A percentile compares a stretch with the other conserved stretches of the same genome.
phyloP scores from a whole-genome alignment of 2,888 invertebrate genomes.

The Hofmannophila pseudospretella region DNA sequence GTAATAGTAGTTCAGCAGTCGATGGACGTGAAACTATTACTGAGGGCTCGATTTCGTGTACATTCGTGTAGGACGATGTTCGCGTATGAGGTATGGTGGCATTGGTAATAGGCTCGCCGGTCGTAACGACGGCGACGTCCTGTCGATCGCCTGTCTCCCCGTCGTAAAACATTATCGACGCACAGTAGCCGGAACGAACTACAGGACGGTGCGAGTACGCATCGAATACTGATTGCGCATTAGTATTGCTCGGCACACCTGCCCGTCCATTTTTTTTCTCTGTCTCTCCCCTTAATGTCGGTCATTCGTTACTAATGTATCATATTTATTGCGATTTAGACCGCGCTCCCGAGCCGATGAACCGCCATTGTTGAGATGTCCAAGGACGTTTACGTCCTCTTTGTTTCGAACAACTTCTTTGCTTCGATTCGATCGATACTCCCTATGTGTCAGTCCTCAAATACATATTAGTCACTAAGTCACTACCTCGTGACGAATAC shows the following conservation, averaged over 20 bases:
- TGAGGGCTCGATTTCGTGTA: slow-evolving; percentile 34
- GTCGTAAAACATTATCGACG: slow-evolving; percentile 77
- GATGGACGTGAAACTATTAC: slow-evolving; percentile 56
- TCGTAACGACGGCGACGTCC: slow-evolving; percentile 76
- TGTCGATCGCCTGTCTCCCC: slow-evolving; percentile 62
- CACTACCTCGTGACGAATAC: slow-evolving; percentile 23
- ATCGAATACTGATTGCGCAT: slow-evolving; percentile 73
- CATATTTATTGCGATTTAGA: slow-evolving; percentile 71
- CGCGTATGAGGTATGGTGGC: slow-evolving; percentile 65
- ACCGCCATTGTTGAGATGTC: slow-evolving; percentile 47
- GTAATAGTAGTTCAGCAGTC: slow-evolving; percentile 38
- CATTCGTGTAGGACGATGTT: slow-evolving; percentile 46
- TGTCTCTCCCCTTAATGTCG: slow-evolving; percentile 74
- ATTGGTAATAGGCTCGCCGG: slow-evolving; percentile 72
- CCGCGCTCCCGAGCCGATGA: slow-evolving; percentile 48
- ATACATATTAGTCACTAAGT: slow-evolving; percentile 34
- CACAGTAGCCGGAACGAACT: slow-evolving; percentile 78
- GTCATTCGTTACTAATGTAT: slow-evolving; percentile 72
- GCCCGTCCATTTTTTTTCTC: slow-evolving; percentile 68
- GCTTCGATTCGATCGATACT: slow-evolving; percentile 2
- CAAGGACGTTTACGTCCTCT: slow-evolving; percentile 56
- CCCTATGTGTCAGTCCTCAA: slow-evolving; percentile 5
- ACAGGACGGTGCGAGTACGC: slow-evolving; percentile 73
- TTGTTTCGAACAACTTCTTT: slow-evolving; percentile 18
- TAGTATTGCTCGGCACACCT: slow-evolving; percentile 75